These are phyloP conservation scores for Thumatha senex DNA, from an alignment of 2,888 invertebrate species.

Conservation along the genomic window DNA sequence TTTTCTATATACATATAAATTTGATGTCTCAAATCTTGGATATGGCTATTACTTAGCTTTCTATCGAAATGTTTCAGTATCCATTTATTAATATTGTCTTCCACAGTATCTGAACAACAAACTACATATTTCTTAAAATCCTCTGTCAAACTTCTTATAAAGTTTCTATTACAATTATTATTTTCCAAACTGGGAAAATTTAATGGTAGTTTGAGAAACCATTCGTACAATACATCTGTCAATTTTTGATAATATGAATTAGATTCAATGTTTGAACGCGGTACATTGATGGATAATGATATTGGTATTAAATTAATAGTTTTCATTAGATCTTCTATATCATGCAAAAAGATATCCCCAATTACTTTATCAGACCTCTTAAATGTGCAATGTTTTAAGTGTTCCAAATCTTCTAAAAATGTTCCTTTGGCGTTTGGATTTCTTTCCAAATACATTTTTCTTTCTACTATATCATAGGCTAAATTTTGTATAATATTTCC, in stretches of 20 bases:
- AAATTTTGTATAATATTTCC: constrained; percentile 44
- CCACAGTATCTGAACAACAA: constrained; percentile 5
- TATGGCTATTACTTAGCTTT: constrained; percentile 4
- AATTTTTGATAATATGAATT: constrained; percentile 3
- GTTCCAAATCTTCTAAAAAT: constrained; percentile 54
- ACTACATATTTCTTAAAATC: constrained; percentile 7
- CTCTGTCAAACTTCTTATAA: constrained; percentile 17
- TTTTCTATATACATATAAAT: constrained; percentile 6
- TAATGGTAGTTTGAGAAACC: constrained; percentile 20
- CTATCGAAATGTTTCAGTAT: constrained; percentile 13
- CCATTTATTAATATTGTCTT: constrained; percentile 15
- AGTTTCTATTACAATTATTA: constrained; percentile 4
- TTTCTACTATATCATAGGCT: constrained; percentile 60
- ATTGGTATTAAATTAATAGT: constrained; percentile 49
- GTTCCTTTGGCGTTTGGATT: constrained; percentile 37
- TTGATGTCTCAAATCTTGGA: constrained; percentile 14
- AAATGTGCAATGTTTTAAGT: constrained; percentile 64
- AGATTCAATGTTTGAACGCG: background rate
- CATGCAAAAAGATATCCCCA: constrained; percentile 43
- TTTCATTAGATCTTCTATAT: constrained; percentile 50
- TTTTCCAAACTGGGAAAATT: constrained; percentile 7
- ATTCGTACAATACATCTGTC: constrained; percentile 13
- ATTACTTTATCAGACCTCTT: constrained; percentile 60
- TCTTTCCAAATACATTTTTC: constrained; percentile 56
- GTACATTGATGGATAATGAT: constrained; percentile 19